Evolutionary conservation across 2,888 invertebrate species (phyloP), one percentile per base, ranked within the genome.

Genomic region (Uloborus plumipes): DNA sequence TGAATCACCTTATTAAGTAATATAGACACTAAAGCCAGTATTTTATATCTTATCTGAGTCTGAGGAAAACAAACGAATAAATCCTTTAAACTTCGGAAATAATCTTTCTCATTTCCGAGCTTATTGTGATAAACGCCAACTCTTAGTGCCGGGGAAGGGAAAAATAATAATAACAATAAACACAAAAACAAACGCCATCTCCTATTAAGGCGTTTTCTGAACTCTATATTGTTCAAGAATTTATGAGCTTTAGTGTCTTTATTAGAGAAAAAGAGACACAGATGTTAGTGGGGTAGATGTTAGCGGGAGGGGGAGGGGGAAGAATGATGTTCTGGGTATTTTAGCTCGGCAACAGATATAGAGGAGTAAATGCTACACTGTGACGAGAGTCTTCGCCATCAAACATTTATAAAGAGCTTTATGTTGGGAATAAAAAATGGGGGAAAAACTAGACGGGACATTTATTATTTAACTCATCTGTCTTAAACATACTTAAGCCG

Each of bases 211-310:
- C 53, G 50, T 16, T 47, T 64, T 22, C 62, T n/a, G 51, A 75
- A 75, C 49, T 51, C 75, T 50, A 22, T 62, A 69, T 71, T 65
- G 55, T 58, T 78, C 64, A 78, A 78, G 64, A 78, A 78, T 78
- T 78, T 78, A 78, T 78, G 77, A 58, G 53, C 64, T 64, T 71
- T 71, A 58, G 71, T 71, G 64, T 78, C 77, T 47, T 78, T 78
- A 78, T 71, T 78, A 71, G 70, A 75, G 59, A 53, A 65, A 62
- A 18, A 18, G 26, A 18, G 51, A 61, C 18, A 22, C 61, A 39
- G 47, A 61, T 49, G 55, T n/a, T 55, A 15, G 55, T 15, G 22
- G 65, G 55, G 39, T 39, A 11, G 47, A 61, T 49, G 55, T n/a
- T 55, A 55, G 55, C 16, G 22, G 65, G 22, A 13, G 22, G 65